phyloP scores from a whole-genome alignment of 2,888 invertebrate species.

The Perizoma flavofasciatum region DNA sequence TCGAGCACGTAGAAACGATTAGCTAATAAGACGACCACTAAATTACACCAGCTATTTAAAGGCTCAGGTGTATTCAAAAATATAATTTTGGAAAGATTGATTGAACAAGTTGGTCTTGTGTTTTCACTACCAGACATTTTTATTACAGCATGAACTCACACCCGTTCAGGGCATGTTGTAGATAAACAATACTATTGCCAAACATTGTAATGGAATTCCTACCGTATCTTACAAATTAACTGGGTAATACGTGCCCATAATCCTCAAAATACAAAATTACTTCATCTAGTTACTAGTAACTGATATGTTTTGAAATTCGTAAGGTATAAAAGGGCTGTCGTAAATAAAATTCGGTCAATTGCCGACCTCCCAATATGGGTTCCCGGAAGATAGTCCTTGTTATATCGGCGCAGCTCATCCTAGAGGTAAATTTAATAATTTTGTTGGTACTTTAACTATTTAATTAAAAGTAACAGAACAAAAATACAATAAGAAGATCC shows the following conservation, averaged over 20 bases:
- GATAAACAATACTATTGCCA: constrained; percentile 21
- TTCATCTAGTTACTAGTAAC: constrained; percentile 54
- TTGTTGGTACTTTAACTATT: too few relatives aligned
- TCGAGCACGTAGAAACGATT: constrained; percentile 24
- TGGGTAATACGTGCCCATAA: constrained; percentile 54
- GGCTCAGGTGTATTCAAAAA: constrained; percentile 12
- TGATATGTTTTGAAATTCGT: constrained; percentile 61
- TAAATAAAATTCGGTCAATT: constrained; percentile 48
- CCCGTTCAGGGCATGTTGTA: constrained; percentile 9
- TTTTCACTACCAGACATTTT: constrained; percentile 7
- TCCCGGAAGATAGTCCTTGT: constrained; percentile 44
- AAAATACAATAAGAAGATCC: too few relatives aligned
- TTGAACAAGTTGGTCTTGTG: constrained; percentile 11
- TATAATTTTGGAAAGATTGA: constrained; percentile 17
- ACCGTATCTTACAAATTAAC: constrained; percentile 29
- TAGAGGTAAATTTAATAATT: constrained; percentile 41
- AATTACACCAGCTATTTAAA: constrained; percentile 26
- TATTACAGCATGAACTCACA: constrained; percentile 6
- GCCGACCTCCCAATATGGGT: constrained; percentile 55
- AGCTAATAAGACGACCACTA: constrained; percentile 23
- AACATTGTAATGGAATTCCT: constrained; percentile 20
- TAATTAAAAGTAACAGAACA: not conserved
- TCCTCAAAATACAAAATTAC: constrained; percentile 45
- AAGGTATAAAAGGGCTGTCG: constrained; percentile 61
- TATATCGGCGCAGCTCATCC: constrained; percentile 40